Conservation (phyloP, 2,797 vertebrate species). For the Liasis olivaceus region DNA sequence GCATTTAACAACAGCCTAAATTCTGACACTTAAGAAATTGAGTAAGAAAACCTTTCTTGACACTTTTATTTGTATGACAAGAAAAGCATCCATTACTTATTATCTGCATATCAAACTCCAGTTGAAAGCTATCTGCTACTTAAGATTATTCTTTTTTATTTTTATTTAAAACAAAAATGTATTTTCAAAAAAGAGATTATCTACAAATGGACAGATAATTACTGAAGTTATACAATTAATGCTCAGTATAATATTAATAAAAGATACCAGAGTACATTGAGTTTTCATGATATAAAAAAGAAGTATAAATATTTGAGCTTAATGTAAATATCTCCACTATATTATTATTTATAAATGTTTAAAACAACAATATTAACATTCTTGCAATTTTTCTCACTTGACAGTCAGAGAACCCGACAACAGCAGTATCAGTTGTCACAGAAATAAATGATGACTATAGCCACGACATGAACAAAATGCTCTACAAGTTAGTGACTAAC, state of each 20-base stretch:
- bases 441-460: conserved; percentile 2
- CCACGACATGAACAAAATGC: conserved; percentile 48
- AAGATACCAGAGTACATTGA: not conserved
- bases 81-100: not conserved
- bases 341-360: not conserved
- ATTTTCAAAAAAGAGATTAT: not conserved
- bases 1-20: not conserved
- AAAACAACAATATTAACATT: not conserved
- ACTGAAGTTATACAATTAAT: not conserved
- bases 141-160: not conserved
- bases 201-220: not conserved
- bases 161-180: not conserved
- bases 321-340: not conserved
- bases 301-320: not conserved
- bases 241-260: not conserved
- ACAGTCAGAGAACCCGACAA: not conserved
- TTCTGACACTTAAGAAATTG: not conserved
- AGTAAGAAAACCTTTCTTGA: not conserved
- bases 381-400: not conserved
- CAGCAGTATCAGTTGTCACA: not conserved
- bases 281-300: not conserved
- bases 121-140: not conserved
- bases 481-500: conserved; percentile 47
- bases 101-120: not conserved
- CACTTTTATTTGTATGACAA: not conserved